A percentile compares a stretch with the other conserved stretches of the same genome.
phyloP scores from a whole-genome alignment of 2,113 vertebrate genomes.

The Sakesphorus luctuosus region DNA sequence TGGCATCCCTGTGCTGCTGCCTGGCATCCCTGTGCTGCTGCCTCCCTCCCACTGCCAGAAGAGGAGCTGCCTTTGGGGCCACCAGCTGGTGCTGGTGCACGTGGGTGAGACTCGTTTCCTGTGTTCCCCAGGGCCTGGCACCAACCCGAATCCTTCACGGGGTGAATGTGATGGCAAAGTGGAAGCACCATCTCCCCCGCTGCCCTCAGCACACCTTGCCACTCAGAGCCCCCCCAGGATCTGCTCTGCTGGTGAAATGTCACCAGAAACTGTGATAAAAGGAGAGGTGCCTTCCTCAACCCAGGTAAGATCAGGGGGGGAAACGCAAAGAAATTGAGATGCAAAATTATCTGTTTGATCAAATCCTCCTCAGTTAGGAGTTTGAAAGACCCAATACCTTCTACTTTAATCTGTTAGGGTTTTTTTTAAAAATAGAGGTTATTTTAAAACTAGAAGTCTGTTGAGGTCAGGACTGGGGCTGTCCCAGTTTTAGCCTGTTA shows the following conservation, averaged over 20 bases:
- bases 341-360: not conserved
- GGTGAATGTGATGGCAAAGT: constrained; percentile 82
- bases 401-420: not conserved
- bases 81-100: constrained; percentile 81
- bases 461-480: not conserved
- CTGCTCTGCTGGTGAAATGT: constrained; percentile 61
- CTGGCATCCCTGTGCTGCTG: not conserved
- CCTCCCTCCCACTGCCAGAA: not conserved
- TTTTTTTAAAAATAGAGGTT: not conserved
- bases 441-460: not conserved
- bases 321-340: not conserved
- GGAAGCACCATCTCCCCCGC: constrained; percentile 76
- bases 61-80: constrained; percentile 67
- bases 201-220: constrained; percentile 62
- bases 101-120: constrained; percentile 92
- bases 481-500: not conserved
- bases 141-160: constrained; percentile 77
- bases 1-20: not conserved
- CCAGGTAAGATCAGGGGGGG: constrained; percentile 74
- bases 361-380: not conserved
- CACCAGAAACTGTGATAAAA: constrained; percentile 69
- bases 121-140: constrained; percentile 91
- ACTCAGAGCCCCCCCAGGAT: constrained; percentile 44
- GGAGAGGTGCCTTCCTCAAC: constrained; percentile 65
- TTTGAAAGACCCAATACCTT: not conserved